Evolutionary conservation across 1,140 invertebrate species (phyloP).

Genomic region (Portunus trituberculatus): DNA sequence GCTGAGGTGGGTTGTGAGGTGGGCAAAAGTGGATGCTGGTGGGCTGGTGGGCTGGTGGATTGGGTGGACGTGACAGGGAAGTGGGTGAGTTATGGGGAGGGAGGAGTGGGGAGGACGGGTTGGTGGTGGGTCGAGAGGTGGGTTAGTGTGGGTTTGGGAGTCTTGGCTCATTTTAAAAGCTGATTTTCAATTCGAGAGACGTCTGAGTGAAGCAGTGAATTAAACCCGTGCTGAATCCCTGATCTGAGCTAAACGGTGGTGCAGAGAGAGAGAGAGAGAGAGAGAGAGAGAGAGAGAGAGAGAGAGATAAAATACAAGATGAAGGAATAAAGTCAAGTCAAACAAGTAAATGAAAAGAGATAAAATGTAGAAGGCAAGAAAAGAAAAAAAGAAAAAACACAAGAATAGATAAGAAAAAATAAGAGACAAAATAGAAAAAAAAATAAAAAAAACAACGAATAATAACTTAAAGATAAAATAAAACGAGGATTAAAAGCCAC

Average conservation of each 20-base stretch:
- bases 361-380: background rate
- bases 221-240: background rate
- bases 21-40: background rate
- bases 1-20: background rate
- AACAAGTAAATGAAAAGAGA: no score
- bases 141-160: background rate
- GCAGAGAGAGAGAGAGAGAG: background rate
- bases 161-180: background rate
- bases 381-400: background rate
- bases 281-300: constrained; percentile 17
- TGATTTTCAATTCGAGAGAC: background rate
- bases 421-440: no score
- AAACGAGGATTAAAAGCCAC: no score
- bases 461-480: no score
- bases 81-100: background rate
- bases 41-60: background rate
- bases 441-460: no score
- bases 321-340: background rate
- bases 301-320: background rate
- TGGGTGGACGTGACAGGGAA: background rate
- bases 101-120: background rate
- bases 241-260: background rate
- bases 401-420: background rate
- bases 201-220: background rate
- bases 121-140: background rate